Conservation (phyloP, 2,113 vertebrate genomes). For the Epinephelus lanceolatus region DNA sequence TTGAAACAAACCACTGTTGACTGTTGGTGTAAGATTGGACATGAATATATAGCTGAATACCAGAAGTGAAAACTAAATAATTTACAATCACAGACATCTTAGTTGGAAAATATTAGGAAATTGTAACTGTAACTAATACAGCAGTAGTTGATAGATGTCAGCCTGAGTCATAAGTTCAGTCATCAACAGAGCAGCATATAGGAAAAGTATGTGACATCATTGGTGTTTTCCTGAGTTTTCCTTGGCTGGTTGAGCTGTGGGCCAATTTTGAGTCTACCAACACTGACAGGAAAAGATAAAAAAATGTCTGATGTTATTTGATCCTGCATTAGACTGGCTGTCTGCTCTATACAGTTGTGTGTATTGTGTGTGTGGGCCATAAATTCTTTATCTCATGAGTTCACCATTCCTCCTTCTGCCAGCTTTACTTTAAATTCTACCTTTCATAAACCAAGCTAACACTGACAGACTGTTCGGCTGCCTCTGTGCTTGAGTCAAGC, state of each 20-base stretch:
- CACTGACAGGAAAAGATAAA: slow-evolving; percentile 21
- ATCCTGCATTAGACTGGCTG: slow-evolving; percentile 28
- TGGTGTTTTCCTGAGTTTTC: not conserved
- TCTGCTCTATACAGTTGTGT: slow-evolving; percentile 28
- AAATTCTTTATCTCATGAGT: slow-evolving; percentile 27
- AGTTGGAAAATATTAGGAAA: not conserved
- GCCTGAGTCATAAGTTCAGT: not conserved
- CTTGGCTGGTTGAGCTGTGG: not conserved
- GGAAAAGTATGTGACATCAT: not conserved
- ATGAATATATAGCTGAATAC: not conserved
- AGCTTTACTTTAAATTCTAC: slow-evolving; percentile 6
- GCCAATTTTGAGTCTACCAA: slow-evolving; percentile 13
- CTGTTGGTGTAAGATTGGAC: not conserved
- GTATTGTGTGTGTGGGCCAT: slow-evolving; percentile 15
- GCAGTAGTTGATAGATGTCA: not conserved
- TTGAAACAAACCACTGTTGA: not conserved
- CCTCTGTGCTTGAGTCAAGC: not conserved
- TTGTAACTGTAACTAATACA: not conserved
- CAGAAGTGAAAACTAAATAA: not conserved
- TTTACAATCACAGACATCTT: not conserved
- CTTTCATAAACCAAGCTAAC: not conserved
- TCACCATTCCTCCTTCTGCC: slow-evolving; percentile 1
- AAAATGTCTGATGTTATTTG: slow-evolving; percentile 23
- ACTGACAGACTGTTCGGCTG: not conserved
- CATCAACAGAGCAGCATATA: not conserved